Base-by-base conservation (phyloP, 2,797 vertebrate genomes). In the Microcaecilia unicolor region DNA sequence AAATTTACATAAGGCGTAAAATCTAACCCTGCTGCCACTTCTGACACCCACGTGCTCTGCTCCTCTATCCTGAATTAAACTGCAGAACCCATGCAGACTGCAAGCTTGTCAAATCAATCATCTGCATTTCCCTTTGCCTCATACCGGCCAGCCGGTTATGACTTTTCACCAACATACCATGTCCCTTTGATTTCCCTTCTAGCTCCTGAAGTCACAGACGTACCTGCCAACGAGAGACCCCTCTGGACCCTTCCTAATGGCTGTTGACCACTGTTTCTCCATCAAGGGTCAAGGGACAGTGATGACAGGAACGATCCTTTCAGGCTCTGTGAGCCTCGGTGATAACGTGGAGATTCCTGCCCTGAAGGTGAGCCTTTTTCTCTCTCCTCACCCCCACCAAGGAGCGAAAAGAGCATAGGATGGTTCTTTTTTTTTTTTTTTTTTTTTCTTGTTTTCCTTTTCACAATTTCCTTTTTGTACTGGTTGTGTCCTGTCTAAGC, bases 261-360 rank as follows among this genome's bases (percentile, higher is more conserved):
- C 96, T 9, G 89, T 97, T 5, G 95, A 99, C 73, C 96, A 99
- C 61, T 99, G 96, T 61, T 99, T 98, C 76, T 97, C 92, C 54
- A 97, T 98, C 72, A 91, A 84, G 15, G 96, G 96, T 62, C 96
- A 98, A 64, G 96, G 96, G 61, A 99, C 95, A 0, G 91, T 99
- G 70, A 93, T 99, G 89, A 98, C 96, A 4, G 96, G 95, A 22
- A 98, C 96, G 50, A 58, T 99, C 71, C 89, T 99, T 58, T 94
- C 96, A 51, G 96, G 96, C 58, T 84, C 89, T 11, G 57, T 99
- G 70, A 81, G 69, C 39, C 71, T 97, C 17, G 94, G 92, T 8
- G 92, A 98, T 81, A 91, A 44, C 2, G 85, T 98, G 63, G 96
- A 99, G 82, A 99, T 99, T 68, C 93, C 95, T 16, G 85, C 88